These are phyloP conservation scores for Acanthurus leucopareius DNA, from an alignment of 2,797 vertebrate genomes.

Conservation along the genomic window DNA sequence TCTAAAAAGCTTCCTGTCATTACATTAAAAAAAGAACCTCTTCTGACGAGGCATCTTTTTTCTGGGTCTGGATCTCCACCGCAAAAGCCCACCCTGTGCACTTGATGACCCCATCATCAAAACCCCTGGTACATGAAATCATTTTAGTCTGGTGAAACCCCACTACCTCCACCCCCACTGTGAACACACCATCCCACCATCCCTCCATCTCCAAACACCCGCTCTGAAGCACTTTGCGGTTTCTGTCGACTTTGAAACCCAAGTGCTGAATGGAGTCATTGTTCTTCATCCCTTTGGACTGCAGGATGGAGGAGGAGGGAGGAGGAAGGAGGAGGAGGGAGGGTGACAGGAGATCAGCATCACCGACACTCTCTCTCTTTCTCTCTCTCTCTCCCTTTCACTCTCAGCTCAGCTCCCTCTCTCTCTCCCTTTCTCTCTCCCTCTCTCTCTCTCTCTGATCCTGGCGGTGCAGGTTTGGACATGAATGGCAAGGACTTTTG, in stretches of 20 bases:
- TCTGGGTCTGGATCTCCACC: not conserved
- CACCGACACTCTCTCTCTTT: slow-evolving; percentile 41
- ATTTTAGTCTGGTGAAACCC: slow-evolving; percentile 17
- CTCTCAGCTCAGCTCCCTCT: slow-evolving; percentile 5
- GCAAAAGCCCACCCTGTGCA: slow-evolving; percentile 7
- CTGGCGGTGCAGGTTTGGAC: slow-evolving; percentile 67
- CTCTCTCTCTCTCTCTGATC: slow-evolving; percentile 38
- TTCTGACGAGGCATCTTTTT: not conserved
- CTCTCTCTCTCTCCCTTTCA: slow-evolving; percentile 24
- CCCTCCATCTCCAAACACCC: slow-evolving; percentile 52
- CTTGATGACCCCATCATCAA: slow-evolving; percentile 40
- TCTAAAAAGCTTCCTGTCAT: not conserved
- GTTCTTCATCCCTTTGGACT: slow-evolving; percentile 70
- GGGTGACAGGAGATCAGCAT: slow-evolving; percentile 63
- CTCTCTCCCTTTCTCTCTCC: slow-evolving; percentile 7
- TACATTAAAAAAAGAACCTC: not conserved
- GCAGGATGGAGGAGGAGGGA: slow-evolving; percentile 25
- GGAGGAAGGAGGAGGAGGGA: slow-evolving; percentile 28
- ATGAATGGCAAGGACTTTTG: slow-evolving; percentile 41
- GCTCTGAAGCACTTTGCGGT: slow-evolving; percentile 64
- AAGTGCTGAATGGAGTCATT: slow-evolving; percentile 83
- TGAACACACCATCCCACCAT: slow-evolving; percentile 4
- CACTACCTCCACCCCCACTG: slow-evolving; percentile 10
- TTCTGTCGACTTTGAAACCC: slow-evolving; percentile 78
- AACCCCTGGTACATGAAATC: slow-evolving; percentile 22